These are phyloP conservation scores for Seladonia tumulorum DNA, from an alignment of 2,888 invertebrate genomes.

Conservation along the genomic window DNA sequence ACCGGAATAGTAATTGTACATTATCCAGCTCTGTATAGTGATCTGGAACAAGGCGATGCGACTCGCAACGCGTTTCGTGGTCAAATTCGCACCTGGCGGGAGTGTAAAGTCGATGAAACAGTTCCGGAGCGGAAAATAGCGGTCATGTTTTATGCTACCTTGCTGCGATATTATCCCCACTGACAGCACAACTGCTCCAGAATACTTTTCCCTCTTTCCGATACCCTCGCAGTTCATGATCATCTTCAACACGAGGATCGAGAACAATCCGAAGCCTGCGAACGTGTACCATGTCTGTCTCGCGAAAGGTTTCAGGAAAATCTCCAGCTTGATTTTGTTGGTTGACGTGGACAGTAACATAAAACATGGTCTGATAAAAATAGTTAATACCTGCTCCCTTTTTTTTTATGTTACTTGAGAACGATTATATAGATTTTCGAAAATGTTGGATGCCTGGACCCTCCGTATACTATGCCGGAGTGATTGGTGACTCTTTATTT, in stretches of 20 bases:
- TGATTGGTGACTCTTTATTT: too few relatives aligned
- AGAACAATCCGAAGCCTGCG: constrained; percentile 59
- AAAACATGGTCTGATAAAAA: constrained; percentile 72
- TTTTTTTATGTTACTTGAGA: too few relatives aligned
- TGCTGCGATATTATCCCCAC: constrained; percentile 75
- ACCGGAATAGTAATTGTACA: constrained; percentile 80
- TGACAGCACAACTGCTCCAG: constrained; percentile 67
- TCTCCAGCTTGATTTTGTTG: constrained; percentile 71
- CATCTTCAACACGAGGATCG: constrained; percentile 61
- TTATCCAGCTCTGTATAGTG: constrained; percentile 75
- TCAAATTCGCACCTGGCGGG: constrained; percentile 72
- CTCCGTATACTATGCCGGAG: too few relatives aligned
- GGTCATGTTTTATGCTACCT: constrained; percentile 58
- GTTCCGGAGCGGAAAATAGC: too few relatives aligned
- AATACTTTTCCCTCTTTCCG: constrained; percentile 62
- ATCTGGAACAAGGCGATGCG: constrained; percentile 76
- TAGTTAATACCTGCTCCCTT: neutral
- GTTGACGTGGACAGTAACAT: constrained; percentile 73
- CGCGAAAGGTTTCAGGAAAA: constrained; percentile 73
- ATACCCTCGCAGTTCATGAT: constrained; percentile 62
- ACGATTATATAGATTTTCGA: too few relatives aligned
- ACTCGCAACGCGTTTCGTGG: constrained; percentile 71
- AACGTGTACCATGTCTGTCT: constrained; percentile 68
- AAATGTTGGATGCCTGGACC: too few relatives aligned
- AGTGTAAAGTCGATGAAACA: neutral